Conservation (phyloP, 1,140 invertebrate genomes). For the Neelides sp. region DNA sequence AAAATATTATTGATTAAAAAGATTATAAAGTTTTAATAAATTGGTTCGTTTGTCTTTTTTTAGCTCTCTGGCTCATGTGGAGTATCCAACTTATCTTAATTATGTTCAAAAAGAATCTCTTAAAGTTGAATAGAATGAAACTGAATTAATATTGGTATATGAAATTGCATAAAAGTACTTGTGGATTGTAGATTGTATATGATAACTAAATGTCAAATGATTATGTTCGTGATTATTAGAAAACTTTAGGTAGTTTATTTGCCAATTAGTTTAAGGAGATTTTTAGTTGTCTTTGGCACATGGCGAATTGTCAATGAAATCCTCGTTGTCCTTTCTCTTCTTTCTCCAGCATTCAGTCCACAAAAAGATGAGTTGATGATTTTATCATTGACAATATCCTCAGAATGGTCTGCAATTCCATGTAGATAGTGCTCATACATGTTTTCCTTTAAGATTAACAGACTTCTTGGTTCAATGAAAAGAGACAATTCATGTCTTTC, state of each 20-base stretch:
- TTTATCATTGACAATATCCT: constrained; percentile 53
- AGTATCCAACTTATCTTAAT: constrained; percentile 6
- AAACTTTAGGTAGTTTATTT: neutral
- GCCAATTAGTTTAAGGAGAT: neutral
- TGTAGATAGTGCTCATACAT: constrained; percentile 79
- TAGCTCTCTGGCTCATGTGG: constrained; percentile 10
- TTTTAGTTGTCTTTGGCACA: constrained; percentile 74
- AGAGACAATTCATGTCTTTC: constrained; percentile 40
- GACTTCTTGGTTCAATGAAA: constrained; percentile 71
- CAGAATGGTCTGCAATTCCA: constrained; percentile 63
- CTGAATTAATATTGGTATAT: neutral
- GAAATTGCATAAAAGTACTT: neutral
- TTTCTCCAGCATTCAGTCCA: constrained; percentile 37
- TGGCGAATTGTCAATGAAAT: constrained; percentile 86
- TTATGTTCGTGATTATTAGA: too few relatives aligned
- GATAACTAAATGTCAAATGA: neutral
- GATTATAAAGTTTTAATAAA: neutral
- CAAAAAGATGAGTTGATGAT: constrained; percentile 51
- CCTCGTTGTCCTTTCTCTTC: constrained; percentile 53
- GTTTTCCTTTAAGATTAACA: constrained; percentile 69
- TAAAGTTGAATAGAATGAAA: too few relatives aligned
- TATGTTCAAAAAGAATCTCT: constrained; percentile 12
- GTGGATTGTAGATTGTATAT: neutral
- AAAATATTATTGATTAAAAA: neutral
- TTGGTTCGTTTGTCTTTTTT: neutral